Evolutionary conservation across 1,140 invertebrate genomes (phyloP), one percentile per base, ranked within the genome.

Genomic region (Drosophila lini): DNA sequence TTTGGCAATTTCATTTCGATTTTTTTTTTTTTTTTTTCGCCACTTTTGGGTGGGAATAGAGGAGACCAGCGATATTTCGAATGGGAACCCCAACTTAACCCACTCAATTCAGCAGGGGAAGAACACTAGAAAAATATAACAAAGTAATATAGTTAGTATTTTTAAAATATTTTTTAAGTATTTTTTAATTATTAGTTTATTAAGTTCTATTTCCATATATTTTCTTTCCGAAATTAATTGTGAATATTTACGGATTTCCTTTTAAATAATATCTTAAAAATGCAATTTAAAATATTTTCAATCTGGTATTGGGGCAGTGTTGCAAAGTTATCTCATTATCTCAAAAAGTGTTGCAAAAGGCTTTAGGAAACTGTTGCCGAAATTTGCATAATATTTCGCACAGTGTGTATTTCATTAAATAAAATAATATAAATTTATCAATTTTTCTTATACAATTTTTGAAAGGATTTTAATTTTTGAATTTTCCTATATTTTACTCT

Each of bases 1-100:
- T 82, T 86, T 86, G 48, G 56, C 75, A 76, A 85, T 88, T 86
- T 63, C 52, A 71, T 48, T 88, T 86, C 75, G 34, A 48, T 32
- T 64, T 64, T 64, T 69, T 22, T 22, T 22, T n/a, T n/a, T n/a
- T 41, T 53, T 22, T 22, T 22, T 22, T 16, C 13, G 22, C 13
- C 25, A 2, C 15, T 42, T 36, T 60, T 76, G 42, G 41, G 45
- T 5, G 48, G 47, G 38, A n/a, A 36, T 45, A 34, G 76, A 65
- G 50, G 76, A 65, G 82, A 76, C 59, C 79, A 81, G 74, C 58
- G 74, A 80, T 69, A 76, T 71, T 53, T 56, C 74, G 57, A 42
- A 48, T 69, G 45, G 25, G 25, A 0, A 5, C 40, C 52, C 48
- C 34, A 11, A 65, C 64, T 48, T 63, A 60, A 41, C 61, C 60